Evolutionary conservation across 1,140 invertebrate genomes (phyloP), one percentile per base, ranked within the genome.

Genomic region (Sipha flava): DNA sequence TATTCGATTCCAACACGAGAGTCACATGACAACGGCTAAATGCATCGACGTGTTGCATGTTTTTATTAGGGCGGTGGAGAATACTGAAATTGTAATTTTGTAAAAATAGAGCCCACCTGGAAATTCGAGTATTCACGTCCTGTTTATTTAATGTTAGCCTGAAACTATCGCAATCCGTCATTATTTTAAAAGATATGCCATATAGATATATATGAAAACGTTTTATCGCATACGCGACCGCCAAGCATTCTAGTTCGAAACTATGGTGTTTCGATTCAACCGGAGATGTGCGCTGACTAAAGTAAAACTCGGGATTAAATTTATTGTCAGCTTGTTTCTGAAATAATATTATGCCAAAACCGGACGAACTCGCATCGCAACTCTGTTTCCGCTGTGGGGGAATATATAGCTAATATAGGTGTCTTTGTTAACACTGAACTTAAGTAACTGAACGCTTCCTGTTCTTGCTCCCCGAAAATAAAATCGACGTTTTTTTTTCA

Each of bases 351-450:
- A 9, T 26, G n/a, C 59, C 59, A 31, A 26, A 37, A 31, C 26
- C 59, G 9, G 26, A 34, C 2, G 59, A n/a, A n/a, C 59, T 64
- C 1, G 59, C 59, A 16, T 64, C 40, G 37, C 14, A 79, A 79
- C 79, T 85, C 83, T 23, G 83, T 84, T 10, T 45, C 54, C 3
- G 82, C 80, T 0, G 3, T 45, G 0, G 64, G 40, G 0, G 37
- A 68, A 45, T 68, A 43, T 2, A 68, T 43, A 45, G 12, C 7
- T 10, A 62, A 12, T n/a, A 34, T n/a, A 2, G 59, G 59, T 0
- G 31, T 10, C 4, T 62, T 18, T 1, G 1, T 34, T 21, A 62
- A 12, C 3, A 1, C 18, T 7, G 0, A 9, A 12, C 2, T 37
- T 1, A 62, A 3, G 1, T 10, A 34, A 21, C 37, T 9, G 21